Percentiles rank a stretch among this genome's conserved stretches.
phyloP scores from a whole-genome alignment of 2,113 vertebrate species.

The Canis aureus region DNA sequence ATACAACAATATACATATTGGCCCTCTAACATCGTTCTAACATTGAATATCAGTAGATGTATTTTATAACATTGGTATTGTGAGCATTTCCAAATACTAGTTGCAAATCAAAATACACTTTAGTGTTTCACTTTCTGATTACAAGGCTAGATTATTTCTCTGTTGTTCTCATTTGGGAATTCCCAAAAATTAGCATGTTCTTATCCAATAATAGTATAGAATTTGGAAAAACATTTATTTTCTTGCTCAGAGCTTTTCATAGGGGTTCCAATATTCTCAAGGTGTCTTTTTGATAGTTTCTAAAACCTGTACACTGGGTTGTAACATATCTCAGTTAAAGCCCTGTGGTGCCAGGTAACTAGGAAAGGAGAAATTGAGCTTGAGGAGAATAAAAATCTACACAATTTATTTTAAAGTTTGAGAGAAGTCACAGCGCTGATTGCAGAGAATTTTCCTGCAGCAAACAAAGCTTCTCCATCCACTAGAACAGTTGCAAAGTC shows the following conservation, averaged over 20 bases:
- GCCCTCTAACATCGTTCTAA: not conserved
- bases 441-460: not conserved
- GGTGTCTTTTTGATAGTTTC: conserved; percentile 37
- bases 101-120: not conserved
- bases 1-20: not conserved
- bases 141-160: not conserved
- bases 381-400: not conserved
- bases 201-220: conserved; percentile 23
- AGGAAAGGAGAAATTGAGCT: not conserved
- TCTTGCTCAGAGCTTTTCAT: conserved; percentile 25
- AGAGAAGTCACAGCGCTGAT: not conserved
- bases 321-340: not conserved
- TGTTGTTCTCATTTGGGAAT: conserved; percentile 5
- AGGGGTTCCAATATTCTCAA: conserved; percentile 17
- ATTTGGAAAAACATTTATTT: conserved; percentile 59
- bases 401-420: not conserved
- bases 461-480: not conserved
- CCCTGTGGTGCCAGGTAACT: not conserved
- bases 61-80: not conserved
- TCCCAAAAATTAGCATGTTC: conserved; percentile 4
- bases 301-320: not conserved
- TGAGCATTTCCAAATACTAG: not conserved
- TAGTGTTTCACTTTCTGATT: conserved; percentile 6
- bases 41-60: not conserved
- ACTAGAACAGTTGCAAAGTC: not conserved